phyloP scores from a whole-genome alignment of 2,113 vertebrate genomes.

The Plecturocebus donacophilus region DNA sequence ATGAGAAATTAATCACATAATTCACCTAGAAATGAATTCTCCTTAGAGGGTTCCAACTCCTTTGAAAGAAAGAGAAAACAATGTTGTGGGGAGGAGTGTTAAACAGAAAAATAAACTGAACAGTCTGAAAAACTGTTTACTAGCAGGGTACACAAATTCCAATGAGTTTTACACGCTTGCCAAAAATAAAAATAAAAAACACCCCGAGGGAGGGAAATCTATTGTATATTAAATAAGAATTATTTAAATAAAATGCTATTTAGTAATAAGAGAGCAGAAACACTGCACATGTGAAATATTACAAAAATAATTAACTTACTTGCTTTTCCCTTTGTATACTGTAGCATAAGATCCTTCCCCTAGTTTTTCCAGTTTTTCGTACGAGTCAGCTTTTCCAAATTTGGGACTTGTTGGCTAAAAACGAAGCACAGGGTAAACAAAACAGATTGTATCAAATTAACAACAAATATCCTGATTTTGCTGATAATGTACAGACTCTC shows the following conservation, averaged over 20 bases:
- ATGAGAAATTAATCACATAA: constrained; percentile 17
- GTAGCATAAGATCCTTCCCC: constrained; percentile 99
- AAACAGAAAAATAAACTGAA: neutral
- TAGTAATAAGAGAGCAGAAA: neutral
- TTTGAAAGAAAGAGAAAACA: neutral
- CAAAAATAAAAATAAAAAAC: neutral
- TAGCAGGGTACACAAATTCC: neutral
- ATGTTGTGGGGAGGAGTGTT: rapidly evolving
- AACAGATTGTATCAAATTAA: constrained; percentile 46
- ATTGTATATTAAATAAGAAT: neutral
- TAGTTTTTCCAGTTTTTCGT: constrained; percentile 98
- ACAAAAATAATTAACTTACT: constrained; percentile 88
- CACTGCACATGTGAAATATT: neutral
- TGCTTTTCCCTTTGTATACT: constrained; percentile 99
- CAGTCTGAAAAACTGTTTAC: neutral
- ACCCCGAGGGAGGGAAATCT: neutral
- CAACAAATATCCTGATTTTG: constrained; percentile 24
- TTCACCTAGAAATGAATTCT: constrained; percentile 30
- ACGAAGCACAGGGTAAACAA: constrained; percentile 63
- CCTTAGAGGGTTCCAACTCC: neutral
- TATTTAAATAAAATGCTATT: neutral
- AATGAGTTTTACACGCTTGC: neutral
- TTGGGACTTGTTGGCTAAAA: constrained; percentile 97
- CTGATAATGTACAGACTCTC: neutral
- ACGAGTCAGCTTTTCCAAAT: constrained; percentile 98